phyloP scores from a whole-genome alignment of 2,797 vertebrate genomes.

The Cephalopachus bancanus region DNA sequence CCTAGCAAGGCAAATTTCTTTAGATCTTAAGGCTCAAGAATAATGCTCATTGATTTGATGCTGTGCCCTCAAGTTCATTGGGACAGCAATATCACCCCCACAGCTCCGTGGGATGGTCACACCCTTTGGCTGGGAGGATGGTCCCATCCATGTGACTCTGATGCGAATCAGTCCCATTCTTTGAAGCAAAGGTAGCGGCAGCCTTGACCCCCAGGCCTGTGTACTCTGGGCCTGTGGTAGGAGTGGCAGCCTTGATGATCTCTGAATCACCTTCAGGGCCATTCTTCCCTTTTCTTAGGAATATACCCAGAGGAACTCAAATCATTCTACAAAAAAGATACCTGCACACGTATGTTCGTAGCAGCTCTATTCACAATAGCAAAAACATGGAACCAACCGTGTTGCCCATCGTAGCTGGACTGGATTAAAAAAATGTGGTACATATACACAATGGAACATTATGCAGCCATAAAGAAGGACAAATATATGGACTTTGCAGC shows the following conservation, averaged over 20 bases:
- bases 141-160: neutral
- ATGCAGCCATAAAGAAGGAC: no score
- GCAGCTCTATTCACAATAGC: no score
- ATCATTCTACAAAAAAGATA: no score
- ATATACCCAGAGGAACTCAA: no score
- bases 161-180: neutral
- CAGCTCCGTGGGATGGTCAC: neutral
- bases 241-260: neutral
- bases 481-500: no score
- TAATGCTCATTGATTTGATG: neutral
- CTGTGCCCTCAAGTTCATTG: neutral
- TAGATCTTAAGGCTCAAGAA: neutral
- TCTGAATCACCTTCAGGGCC: neutral
- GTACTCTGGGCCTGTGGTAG: neutral
- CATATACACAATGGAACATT: no score
- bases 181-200: neutral
- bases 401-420: no score
- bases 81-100: neutral
- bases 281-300: constrained; percentile 23
- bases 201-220: neutral
- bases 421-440: no score
- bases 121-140: neutral
- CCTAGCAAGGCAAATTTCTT: neutral
- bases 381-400: no score
- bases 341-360: no score